Percentiles rank a stretch among this genome's conserved stretches.
These are phyloP conservation scores for Liasis olivaceus DNA, from an alignment of 2,797 vertebrate genomes.

Conservation along the genomic window DNA sequence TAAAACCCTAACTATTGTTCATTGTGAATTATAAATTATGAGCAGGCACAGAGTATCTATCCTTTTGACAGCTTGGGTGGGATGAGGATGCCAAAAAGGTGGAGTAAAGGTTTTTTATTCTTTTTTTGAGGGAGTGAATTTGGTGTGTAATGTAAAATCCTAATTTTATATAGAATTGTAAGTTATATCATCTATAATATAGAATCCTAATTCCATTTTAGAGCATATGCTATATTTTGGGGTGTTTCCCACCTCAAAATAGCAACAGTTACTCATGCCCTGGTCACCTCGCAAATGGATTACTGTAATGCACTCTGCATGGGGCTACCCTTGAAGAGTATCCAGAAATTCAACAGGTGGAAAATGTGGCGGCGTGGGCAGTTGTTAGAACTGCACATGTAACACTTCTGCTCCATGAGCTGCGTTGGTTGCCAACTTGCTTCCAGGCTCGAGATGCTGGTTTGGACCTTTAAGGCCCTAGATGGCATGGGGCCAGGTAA, in stretches of 20 bases:
- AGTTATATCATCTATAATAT: not conserved
- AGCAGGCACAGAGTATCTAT: too few relatives aligned
- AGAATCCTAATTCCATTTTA: not conserved
- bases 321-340: not conserved
- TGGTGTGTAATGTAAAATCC: not conserved
- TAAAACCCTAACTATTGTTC: too few relatives aligned
- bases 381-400: not conserved
- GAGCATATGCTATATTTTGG: not conserved
- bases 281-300: not conserved
- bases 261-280: not conserved
- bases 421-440: not conserved
- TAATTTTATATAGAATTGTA: not conserved
- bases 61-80: not conserved
- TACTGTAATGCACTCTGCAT: not conserved
- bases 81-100: not conserved
- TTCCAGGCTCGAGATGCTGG: not conserved
- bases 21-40: too few relatives aligned
- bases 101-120: not conserved
- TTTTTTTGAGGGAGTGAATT: not conserved
- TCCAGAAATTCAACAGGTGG: not conserved
- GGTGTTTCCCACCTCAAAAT: not conserved
- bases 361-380: not conserved
- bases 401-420: not conserved
- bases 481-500: not conserved
- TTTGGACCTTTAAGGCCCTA: not conserved